Base-by-base conservation (phyloP, 2,113 vertebrate species). In the Albula goreensis region DNA sequence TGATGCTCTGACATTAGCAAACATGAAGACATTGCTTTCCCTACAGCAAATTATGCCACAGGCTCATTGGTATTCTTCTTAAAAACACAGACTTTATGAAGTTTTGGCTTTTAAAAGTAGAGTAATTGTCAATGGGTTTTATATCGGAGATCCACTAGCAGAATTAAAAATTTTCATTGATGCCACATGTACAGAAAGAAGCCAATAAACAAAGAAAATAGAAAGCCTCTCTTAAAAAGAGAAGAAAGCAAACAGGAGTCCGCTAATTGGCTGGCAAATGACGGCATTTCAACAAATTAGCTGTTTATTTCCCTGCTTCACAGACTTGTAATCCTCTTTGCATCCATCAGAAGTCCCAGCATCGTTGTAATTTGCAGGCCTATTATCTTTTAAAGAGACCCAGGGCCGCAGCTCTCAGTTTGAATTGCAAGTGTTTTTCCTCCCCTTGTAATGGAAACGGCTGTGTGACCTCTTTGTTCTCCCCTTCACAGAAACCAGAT, bases 401-500 rank as follows among this genome's bases (percentile, higher is more conserved):
- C 60, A 19, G 56, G 80, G 48, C 48, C 22, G 78, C 11, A n/a
- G 79, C 87, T 84, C 78, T 84, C 53, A 82, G n/a, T 85, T 41
- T 48, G 74, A 51, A 80, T 85, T 53, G 31, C 78, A 51, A 52
- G 84, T 22, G 51, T 82, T 85, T 84, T 84, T 22, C 49, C 25
- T 52, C 60, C 86, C 56, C 41, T 90, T 49, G 66, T 81, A 87
- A 83, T 88, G 86, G 85, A 86, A 31, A 63, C 25, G 89, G 86
- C 87, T 80, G 81, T 80, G 81, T 91, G 90, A 88, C 89, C 91
- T 51, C 83, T 81, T 89, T 90, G 89, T 90, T 81, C 89, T 85
- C 83, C 77, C 81, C 74, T 82, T 13, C 60, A 49, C 85, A 50
- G 88, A 91, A 93, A 93, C 88, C 89, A 88, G 92, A 91, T 91